Evolutionary conservation across 2,888 invertebrate species (phyloP), one percentile per base, ranked within the genome.

Genomic region (Monopis laevigella): DNA sequence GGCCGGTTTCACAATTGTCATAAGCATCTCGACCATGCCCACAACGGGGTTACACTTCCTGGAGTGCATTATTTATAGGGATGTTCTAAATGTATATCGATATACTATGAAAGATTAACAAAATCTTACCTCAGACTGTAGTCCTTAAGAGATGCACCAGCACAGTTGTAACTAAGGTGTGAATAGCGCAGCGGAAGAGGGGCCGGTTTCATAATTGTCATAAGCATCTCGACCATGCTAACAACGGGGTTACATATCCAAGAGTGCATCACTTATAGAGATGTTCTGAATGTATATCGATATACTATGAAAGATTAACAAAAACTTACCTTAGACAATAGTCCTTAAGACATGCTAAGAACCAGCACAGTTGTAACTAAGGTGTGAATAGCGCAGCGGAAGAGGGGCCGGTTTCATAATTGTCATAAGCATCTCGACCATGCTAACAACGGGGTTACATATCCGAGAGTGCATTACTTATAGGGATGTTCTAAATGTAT

Each of bases 31-130:
- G 6, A 16, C n/a, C 19, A 12, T 21, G 6, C 21, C 36, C 36
- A 36, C 36, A 36, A 36, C 36, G 36, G 36, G 21, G 36, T 36
- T 36, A 36, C 21, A 36, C 36, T 36, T 36, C 36, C 36, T 19
- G 19, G 36, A 36, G 36, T 36, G 36, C 36, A 36, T 21, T 36
- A 21, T 12, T 21, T 36, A 19, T 36, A 36, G 36, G 19, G 36
- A 11, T 36, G 36, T 36, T 17, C 2, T 17, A 32, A 32, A 17
- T 32, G 17, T n/a, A 10, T 17, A 32, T 3, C 17, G 17, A 32
- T 32, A 32, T 30, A 29, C 14, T 29, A 29, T n/a, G n/a, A n/a
- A n/a, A n/a, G n/a, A n/a, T n/a, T n/a, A n/a, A n/a, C n/a, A n/a
- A n/a, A n/a, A n/a, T n/a, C n/a, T n/a, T n/a, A n/a, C n/a, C n/a